These are phyloP conservation scores for Rhabdomys pumilio DNA, from an alignment of 2,797 vertebrate species.

Conservation along the genomic window DNA sequence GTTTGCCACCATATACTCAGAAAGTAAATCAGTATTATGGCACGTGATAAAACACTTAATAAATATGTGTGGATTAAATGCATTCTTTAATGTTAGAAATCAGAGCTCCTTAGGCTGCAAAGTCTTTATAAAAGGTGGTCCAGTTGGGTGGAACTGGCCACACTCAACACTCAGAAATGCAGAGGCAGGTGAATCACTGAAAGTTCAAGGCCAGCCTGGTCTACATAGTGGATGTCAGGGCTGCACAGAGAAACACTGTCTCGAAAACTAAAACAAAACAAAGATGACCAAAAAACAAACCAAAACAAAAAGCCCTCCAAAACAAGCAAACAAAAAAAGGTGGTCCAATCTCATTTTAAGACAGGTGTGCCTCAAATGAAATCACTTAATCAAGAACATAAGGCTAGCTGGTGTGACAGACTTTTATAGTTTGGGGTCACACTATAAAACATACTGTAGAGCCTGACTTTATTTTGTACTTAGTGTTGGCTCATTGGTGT, in stretches of 20 bases:
- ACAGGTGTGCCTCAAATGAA: background rate
- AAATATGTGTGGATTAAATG: background rate
- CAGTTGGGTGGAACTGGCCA: background rate
- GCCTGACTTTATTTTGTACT: slow-evolving; percentile 7
- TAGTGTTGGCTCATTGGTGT: background rate
- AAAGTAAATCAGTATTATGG: background rate
- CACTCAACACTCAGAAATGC: background rate
- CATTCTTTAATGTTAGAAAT: slow-evolving; percentile 46
- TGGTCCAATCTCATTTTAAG: background rate
- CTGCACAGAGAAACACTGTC: background rate
- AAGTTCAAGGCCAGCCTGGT: background rate
- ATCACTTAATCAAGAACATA: slow-evolving; percentile 8
- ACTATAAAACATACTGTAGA: background rate
- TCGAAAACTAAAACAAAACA: background rate
- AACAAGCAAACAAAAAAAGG: background rate
- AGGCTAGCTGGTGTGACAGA: background rate
- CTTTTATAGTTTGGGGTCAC: background rate
- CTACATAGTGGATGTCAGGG: background rate
- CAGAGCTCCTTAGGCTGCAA: background rate
- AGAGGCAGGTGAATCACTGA: background rate
- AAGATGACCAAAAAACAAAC: background rate
- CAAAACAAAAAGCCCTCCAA: background rate
- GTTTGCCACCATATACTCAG: background rate
- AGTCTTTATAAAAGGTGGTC: background rate
- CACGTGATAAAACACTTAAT: background rate